Percentiles rank a stretch among this genome's conserved stretches.
phyloP scores from a whole-genome alignment of 2,797 vertebrate species.

The Tapera naevia region DNA sequence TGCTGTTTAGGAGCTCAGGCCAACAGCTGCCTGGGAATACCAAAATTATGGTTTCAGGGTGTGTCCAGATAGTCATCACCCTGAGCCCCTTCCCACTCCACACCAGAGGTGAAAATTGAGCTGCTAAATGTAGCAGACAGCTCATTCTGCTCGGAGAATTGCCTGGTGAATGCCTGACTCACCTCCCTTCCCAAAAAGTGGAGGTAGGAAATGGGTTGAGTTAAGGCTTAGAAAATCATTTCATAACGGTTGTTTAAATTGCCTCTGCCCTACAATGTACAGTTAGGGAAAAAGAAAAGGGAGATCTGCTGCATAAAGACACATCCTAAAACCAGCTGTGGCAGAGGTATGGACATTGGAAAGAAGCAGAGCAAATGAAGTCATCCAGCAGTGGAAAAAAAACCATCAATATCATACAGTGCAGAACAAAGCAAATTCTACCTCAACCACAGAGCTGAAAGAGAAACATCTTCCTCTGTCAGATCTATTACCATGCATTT shows the following conservation, averaged over 20 bases:
- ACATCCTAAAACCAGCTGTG: slow-evolving; percentile 27
- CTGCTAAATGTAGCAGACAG: slow-evolving; percentile 1
- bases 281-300: background rate
- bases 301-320: background rate
- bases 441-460: slow-evolving; percentile 49
- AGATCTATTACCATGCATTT: slow-evolving; percentile 46
- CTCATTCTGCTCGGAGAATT: background rate
- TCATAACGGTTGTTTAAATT: slow-evolving; percentile 31
- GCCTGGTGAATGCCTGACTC: background rate
- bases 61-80: background rate
- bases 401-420: slow-evolving; percentile 40
- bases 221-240: slow-evolving; percentile 19
- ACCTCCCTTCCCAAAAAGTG: background rate
- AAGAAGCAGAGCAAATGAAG: slow-evolving; percentile 55
- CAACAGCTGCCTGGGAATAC: background rate
- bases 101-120: background rate
- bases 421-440: slow-evolving; percentile 67
- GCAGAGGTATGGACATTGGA: background rate
- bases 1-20: background rate
- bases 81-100: background rate
- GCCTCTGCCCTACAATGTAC: background rate
- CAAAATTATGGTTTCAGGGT: background rate
- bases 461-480: slow-evolving; percentile 55
- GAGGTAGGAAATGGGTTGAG: slow-evolving; percentile 1
- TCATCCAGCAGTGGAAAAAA: slow-evolving; percentile 32